A percentile compares a stretch with the other conserved stretches of the same genome.
Evolutionary conservation across 2,797 vertebrate genomes (phyloP).

Genomic region (Onychomys arenicola): DNA sequence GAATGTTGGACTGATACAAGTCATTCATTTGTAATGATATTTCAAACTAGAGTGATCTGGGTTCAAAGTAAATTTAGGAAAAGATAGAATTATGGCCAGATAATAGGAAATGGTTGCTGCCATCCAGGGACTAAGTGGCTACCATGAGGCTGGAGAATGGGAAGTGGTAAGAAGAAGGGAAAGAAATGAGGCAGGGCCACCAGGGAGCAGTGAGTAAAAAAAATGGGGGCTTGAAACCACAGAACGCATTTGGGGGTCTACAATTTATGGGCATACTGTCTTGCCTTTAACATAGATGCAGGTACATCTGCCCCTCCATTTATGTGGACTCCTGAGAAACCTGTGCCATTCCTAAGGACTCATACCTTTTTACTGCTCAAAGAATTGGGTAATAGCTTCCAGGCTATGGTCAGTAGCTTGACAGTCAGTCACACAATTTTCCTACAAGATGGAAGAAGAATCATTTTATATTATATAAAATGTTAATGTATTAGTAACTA

Average conservation of each 20-base stretch:
- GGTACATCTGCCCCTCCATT: constrained; percentile 65
- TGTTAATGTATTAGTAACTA: background rate
- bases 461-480: background rate
- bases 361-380: constrained; percentile 72
- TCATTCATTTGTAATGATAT: background rate
- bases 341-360: constrained; percentile 53
- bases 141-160: background rate
- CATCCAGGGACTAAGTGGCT: background rate
- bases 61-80: constrained; percentile 31
- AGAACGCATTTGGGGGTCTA: background rate
- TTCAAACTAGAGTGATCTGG: background rate
- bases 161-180: background rate
- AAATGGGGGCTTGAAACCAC: too few relatives aligned
- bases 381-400: constrained; percentile 76
- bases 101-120: background rate
- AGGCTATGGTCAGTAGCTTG: constrained; percentile 67
- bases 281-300: constrained; percentile 72
- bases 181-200: background rate
- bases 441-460: constrained; percentile 19
- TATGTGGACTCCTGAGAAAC: constrained; percentile 68
- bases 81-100: background rate
- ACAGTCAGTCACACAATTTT: constrained; percentile 79
- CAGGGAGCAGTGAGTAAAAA: background rate
- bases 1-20: background rate
- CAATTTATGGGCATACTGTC: constrained; percentile 56